Evolutionary conservation across 2,888 invertebrate species (phyloP).

Genomic region (Lycophotia porphyrea): DNA sequence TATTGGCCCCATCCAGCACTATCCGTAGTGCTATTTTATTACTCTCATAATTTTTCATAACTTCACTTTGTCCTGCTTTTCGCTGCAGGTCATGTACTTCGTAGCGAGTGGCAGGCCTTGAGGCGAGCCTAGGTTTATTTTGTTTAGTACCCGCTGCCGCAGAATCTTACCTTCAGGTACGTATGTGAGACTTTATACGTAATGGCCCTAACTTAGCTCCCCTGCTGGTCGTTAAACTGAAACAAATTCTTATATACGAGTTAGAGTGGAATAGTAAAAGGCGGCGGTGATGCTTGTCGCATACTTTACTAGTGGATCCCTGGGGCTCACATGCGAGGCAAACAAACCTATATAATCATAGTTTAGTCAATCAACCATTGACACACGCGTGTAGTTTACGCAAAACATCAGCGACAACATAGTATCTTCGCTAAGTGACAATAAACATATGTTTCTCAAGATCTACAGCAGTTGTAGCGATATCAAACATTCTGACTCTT

Average conservation of each 20-base stretch:
- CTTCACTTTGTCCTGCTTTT: slow-evolving; percentile 1
- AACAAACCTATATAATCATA: slow-evolving; percentile 9
- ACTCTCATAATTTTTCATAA: not conserved
- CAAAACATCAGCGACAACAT: not conserved
- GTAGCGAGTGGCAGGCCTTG: slow-evolving; percentile 15
- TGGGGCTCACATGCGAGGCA: slow-evolving; percentile 5
- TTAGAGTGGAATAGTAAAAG: slow-evolving; percentile 52
- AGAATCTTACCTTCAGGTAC: slow-evolving; percentile 31
- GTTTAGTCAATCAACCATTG: slow-evolving; percentile 20
- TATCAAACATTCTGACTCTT: slow-evolving; percentile 53
- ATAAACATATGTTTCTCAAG: slow-evolving; percentile 16
- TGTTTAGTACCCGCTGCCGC: slow-evolving; percentile 13
- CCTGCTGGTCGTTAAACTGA: slow-evolving; percentile 41
- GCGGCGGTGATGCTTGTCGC: slow-evolving; percentile 35
- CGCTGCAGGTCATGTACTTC: slow-evolving; percentile 19
- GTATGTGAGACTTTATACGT: slow-evolving; percentile 37
- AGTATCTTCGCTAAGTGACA: slow-evolving; percentile 2
- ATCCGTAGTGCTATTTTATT: not conserved
- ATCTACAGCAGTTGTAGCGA: slow-evolving; percentile 35
- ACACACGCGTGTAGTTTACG: no score
- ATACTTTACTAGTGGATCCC: slow-evolving; percentile 32
- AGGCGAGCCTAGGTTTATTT: slow-evolving; percentile 25
- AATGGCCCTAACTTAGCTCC: slow-evolving; percentile 47
- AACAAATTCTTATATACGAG: slow-evolving; percentile 56
- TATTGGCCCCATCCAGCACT: not conserved